A percentile compares a stretch with the other conserved stretches of the same genome.
Evolutionary conservation across 2,797 vertebrate genomes (phyloP).

Genomic region (Pteronotus mesoamericanus): DNA sequence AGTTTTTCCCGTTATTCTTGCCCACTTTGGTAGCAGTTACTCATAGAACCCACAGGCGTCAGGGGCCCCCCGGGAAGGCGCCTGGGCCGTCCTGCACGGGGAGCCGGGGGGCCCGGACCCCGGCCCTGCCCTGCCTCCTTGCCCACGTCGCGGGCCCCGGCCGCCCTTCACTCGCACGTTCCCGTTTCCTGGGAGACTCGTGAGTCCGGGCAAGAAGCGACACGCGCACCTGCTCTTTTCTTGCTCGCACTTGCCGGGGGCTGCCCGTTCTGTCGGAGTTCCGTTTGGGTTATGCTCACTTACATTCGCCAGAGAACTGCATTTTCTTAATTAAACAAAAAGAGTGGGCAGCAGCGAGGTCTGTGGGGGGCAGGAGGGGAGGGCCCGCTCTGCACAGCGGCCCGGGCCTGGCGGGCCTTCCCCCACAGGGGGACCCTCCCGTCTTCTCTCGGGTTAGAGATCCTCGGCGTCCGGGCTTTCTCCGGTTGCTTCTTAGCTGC

Average conservation of each 20-base stretch:
- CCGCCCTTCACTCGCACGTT: not conserved
- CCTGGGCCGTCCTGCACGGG: not conserved
- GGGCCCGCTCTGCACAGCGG: too few relatives aligned
- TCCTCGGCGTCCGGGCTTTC: too few relatives aligned
- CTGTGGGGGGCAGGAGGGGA: too few relatives aligned
- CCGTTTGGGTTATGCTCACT: not conserved
- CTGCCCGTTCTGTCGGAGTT: not conserved
- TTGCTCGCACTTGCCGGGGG: not conserved
- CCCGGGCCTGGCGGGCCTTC: not conserved
- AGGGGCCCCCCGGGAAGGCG: too few relatives aligned
- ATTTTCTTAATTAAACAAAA: not conserved
- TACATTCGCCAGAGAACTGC: not conserved
- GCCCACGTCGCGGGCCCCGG: fast-evolving
- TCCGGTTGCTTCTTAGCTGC: not conserved
- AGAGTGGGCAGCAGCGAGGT: not conserved
- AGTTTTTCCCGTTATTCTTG: not conserved
- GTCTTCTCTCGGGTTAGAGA: not conserved
- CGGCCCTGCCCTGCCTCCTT: too few relatives aligned
- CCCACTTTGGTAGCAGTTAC: not conserved
- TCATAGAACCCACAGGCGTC: not conserved
- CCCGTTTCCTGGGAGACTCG: not conserved
- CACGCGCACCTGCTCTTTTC: not conserved
- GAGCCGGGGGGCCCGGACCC: not conserved
- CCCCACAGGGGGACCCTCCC: not conserved
- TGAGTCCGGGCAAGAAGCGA: not conserved